Percentiles rank a stretch among this genome's conserved stretches.
Evolutionary conservation across 2,888 invertebrate species (phyloP).

Genomic region (Saturnia pavonia): DNA sequence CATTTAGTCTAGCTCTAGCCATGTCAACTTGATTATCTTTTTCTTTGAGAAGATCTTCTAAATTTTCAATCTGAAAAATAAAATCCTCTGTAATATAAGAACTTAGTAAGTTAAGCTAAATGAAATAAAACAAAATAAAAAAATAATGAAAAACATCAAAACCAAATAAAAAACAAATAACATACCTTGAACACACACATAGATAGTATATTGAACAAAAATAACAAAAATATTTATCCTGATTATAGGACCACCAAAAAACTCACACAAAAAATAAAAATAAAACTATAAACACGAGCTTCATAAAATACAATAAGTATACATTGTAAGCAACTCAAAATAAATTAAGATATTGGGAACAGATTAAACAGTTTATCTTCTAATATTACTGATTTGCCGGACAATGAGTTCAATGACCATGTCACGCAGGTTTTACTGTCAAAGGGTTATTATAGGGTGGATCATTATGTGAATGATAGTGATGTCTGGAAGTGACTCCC

Average conservation of each 20-base stretch:
- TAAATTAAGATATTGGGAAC: constrained; percentile 14
- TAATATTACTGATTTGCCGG: too few relatives aligned
- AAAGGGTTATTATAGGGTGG: too few relatives aligned
- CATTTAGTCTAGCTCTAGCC: constrained; percentile 93
- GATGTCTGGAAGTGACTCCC: too few relatives aligned
- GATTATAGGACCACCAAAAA: neutral
- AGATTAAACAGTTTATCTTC: neutral
- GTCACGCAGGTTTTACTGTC: too few relatives aligned
- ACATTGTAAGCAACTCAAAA: neutral
- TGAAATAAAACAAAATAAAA: constrained; percentile 26
- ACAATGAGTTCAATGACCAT: too few relatives aligned
- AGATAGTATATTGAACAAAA: constrained; percentile 18
- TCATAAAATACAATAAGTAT: neutral
- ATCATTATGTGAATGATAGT: too few relatives aligned
- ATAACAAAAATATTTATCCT: constrained; percentile 21
- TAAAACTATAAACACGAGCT: neutral
- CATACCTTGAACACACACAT: constrained; percentile 42
- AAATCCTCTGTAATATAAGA: constrained; percentile 6
- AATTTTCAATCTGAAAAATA: constrained; percentile 93
- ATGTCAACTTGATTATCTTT: constrained; percentile 99
- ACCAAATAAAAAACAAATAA: constrained; percentile 30
- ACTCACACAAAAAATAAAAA: constrained; percentile 5
- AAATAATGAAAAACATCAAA: constrained; percentile 20
- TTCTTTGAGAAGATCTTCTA: constrained; percentile 98
- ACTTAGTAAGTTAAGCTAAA: constrained; percentile 21